Conservation (phyloP, 2,888 invertebrate genomes). For the Spodoptera picta region DNA sequence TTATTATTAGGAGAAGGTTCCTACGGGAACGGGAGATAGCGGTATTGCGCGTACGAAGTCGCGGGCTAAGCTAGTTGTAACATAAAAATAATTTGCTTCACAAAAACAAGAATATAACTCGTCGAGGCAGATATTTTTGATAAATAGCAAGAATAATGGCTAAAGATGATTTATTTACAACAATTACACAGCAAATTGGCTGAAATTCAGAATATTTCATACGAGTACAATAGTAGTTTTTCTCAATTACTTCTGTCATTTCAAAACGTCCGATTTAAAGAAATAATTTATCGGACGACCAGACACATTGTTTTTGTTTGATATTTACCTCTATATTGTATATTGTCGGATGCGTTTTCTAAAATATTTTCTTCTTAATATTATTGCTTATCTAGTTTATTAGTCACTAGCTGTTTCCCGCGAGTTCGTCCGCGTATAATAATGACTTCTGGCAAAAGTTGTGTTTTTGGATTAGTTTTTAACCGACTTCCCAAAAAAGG, state of each 20-base stretch:
- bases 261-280: constrained; percentile 7
- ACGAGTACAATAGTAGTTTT: constrained; percentile 31
- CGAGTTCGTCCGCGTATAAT: too few species aligned
- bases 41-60: background rate
- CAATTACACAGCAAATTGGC: constrained; percentile 33
- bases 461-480: too few species aligned
- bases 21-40: too few species aligned
- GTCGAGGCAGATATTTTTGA: constrained; percentile 9
- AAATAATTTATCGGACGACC: constrained; percentile 12
- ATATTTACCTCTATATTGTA: constrained; percentile 1
- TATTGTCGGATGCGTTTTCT: background rate
- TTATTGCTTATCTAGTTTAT: too few species aligned
- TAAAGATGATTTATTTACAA: constrained; percentile 26
- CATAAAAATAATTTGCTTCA: constrained; percentile 3
- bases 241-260: constrained; percentile 41
- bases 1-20: too few species aligned
- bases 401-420: too few species aligned
- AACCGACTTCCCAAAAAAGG: too few species aligned
- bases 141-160: constrained; percentile 4
- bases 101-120: background rate
- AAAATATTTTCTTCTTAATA: background rate
- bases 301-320: constrained; percentile 1
- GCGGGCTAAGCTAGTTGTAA: constrained; percentile 16
- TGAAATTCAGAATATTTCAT: constrained; percentile 34
- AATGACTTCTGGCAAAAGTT: too few species aligned